phyloP scores from a whole-genome alignment of 92 coral and sea anemone genomes.

The Porites divaricata region DNA sequence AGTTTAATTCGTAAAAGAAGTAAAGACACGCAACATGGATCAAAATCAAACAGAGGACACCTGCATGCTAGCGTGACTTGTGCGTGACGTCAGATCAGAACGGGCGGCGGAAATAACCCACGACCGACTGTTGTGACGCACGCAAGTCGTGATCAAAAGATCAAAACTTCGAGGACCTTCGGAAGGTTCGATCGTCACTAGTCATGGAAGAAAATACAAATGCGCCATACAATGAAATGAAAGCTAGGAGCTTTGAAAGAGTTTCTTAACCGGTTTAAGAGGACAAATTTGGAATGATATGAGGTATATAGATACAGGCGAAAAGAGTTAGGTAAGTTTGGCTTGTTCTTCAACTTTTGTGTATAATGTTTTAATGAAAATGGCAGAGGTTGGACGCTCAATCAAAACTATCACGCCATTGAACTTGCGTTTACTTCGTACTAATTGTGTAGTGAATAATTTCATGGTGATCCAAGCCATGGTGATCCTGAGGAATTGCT shows the following conservation, averaged over 20 bases:
- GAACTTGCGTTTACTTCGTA: not conserved
- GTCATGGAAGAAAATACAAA: not conserved
- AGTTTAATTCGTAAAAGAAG: not conserved
- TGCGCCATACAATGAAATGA: not conserved
- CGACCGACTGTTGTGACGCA: slow-evolving; percentile 38
- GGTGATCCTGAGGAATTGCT: too few species aligned
- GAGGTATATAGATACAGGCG: not conserved
- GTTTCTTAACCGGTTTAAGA: not conserved
- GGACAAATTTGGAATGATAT: not conserved
- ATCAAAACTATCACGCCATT: not conserved
- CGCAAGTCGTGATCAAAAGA: slow-evolving; percentile 15
- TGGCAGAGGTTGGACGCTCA: not conserved
- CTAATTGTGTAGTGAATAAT: too few species aligned
- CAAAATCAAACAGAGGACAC: slow-evolving; percentile 6
- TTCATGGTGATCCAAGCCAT: too few species aligned
- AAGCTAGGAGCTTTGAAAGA: not conserved
- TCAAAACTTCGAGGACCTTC: not conserved
- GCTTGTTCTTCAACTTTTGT: not conserved
- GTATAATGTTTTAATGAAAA: not conserved
- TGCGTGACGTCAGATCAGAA: slow-evolving; percentile 44
- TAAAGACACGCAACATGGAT: slow-evolving; percentile 7
- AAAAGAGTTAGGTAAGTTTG: slow-evolving; percentile 18
- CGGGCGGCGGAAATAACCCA: slow-evolving; percentile 28
- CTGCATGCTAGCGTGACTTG: slow-evolving; percentile 33
- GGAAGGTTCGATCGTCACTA: not conserved